phyloP scores from a whole-genome alignment of 2,113 vertebrate species.

The Dromaius novaehollandiae region DNA sequence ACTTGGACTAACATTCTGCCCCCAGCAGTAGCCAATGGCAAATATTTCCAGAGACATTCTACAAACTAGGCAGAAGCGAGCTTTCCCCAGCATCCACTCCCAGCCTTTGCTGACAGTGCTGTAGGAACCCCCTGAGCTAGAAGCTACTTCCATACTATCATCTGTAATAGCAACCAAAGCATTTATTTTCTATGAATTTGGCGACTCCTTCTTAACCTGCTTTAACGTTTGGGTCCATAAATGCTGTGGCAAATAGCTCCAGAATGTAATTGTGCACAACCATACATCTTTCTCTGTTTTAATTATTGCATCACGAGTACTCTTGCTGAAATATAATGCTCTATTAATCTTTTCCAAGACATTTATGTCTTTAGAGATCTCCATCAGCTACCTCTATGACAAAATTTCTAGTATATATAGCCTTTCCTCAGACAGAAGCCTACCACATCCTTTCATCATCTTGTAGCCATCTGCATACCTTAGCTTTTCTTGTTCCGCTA shows the following conservation, averaged over 20 bases:
- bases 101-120: neutral
- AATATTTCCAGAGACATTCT: neutral
- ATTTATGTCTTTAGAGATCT: neutral
- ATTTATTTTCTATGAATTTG: neutral
- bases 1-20: neutral
- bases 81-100: neutral
- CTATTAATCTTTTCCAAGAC: neutral
- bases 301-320: neutral
- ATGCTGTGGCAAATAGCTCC: neutral
- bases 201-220: neutral
- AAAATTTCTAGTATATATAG: neutral
- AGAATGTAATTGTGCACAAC: neutral
- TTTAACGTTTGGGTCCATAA: neutral
- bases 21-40: neutral
- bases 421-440: fast-evolving
- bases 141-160: neutral
- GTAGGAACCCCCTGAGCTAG: neutral
- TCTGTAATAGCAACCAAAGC: neutral
- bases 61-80: neutral
- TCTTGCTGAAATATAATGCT: neutral
- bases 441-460: neutral
- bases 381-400: neutral
- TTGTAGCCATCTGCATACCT: neutral
- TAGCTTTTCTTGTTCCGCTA: neutral
- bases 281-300: neutral